Evolutionary conservation across 2,113 vertebrate species (phyloP).

Genomic region (Noturus placidus): DNA sequence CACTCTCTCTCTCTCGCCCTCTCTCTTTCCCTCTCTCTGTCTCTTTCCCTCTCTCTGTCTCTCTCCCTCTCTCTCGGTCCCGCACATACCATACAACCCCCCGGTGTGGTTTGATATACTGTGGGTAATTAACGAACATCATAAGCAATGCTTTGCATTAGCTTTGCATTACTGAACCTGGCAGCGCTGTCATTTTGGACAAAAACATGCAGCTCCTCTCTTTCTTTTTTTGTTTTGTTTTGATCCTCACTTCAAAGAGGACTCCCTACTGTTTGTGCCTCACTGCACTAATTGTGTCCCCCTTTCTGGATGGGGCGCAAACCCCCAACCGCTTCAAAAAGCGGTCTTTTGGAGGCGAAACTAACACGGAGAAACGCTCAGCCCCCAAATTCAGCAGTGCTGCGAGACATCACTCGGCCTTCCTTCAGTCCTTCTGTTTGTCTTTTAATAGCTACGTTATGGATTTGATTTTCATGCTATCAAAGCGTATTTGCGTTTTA

Average conservation of each 20-base stretch:
- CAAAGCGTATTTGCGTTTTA: slow-evolving; percentile 25
- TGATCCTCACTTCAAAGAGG: slow-evolving; percentile 94
- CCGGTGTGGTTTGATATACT: slow-evolving; percentile 83
- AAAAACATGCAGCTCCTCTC: slow-evolving; percentile 90
- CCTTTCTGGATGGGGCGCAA: slow-evolving; percentile 74
- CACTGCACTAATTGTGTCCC: slow-evolving; percentile 94
- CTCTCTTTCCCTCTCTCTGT: slow-evolving; percentile 67
- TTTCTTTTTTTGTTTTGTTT: slow-evolving; percentile 65
- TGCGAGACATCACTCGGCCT: slow-evolving; percentile 5
- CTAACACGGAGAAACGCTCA: slow-evolving; percentile 64
- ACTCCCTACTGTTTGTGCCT: slow-evolving; percentile 91
- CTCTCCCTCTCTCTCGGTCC: background rate
- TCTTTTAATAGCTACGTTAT: slow-evolving; percentile 25
- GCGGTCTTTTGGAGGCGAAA: slow-evolving; percentile 66
- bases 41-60: slow-evolving; percentile 51
- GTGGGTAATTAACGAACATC: slow-evolving; percentile 94
- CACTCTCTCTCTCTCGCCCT: slow-evolving; percentile 1
- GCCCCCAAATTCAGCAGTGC: slow-evolving; percentile 24
- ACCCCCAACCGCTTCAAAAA: slow-evolving; percentile 76
- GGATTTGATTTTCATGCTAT: slow-evolving; percentile 18
- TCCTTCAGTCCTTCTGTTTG: slow-evolving; percentile 17
- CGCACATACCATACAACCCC: no score
- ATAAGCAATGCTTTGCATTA: slow-evolving; percentile 95
- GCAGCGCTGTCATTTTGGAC: slow-evolving; percentile 92
- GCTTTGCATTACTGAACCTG: slow-evolving; percentile 94